Percentiles rank a stretch among this genome's conserved stretches.
phyloP scores from a whole-genome alignment of 2,113 vertebrate genomes.

The Petrocephalus microphthalmus region DNA sequence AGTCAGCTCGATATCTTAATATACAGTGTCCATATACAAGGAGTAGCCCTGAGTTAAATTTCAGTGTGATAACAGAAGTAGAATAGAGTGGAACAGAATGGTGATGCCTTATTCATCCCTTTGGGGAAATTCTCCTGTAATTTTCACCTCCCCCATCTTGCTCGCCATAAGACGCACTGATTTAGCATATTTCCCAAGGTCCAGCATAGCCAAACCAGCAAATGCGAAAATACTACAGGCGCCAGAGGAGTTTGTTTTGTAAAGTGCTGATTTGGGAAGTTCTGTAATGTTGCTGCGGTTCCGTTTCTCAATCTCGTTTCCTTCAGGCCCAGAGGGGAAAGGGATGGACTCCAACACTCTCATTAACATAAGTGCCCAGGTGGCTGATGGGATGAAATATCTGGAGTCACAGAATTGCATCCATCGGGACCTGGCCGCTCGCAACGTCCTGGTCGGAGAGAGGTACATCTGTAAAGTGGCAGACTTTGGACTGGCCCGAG shows the following conservation, averaged over 20 bases:
- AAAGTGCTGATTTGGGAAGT: not conserved
- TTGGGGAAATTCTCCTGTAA: too few species aligned
- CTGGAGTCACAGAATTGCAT: conserved; percentile 69
- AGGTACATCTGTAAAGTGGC: conserved; percentile 75
- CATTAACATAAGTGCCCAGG: conserved; percentile 64
- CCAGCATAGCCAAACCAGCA: not conserved
- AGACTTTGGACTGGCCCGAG: conserved; percentile 75
- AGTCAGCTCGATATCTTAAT: too few species aligned
- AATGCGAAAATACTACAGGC: not conserved
- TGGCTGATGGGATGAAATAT: conserved; percentile 75
- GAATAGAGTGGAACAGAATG: too few species aligned
- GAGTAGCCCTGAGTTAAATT: too few species aligned
- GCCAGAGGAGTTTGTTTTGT: not conserved
- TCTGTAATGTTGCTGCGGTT: not conserved
- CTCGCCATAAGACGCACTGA: not conserved
- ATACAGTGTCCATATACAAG: too few species aligned
- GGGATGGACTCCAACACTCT: conserved; percentile 43
- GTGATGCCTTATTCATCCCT: too few species aligned
- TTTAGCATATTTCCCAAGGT: not conserved
- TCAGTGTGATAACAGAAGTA: too few species aligned
- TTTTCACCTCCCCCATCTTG: too few species aligned
- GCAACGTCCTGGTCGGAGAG: conserved; percentile 73
- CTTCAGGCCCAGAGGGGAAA: conserved; percentile 52
- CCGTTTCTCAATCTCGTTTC: not conserved
- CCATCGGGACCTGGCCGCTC: conserved; percentile 75